Percentiles rank a stretch among this genome's conserved stretches.
Evolutionary conservation across 2,797 vertebrate species (phyloP).

Genomic region (Pipistrellus nathusii): DNA sequence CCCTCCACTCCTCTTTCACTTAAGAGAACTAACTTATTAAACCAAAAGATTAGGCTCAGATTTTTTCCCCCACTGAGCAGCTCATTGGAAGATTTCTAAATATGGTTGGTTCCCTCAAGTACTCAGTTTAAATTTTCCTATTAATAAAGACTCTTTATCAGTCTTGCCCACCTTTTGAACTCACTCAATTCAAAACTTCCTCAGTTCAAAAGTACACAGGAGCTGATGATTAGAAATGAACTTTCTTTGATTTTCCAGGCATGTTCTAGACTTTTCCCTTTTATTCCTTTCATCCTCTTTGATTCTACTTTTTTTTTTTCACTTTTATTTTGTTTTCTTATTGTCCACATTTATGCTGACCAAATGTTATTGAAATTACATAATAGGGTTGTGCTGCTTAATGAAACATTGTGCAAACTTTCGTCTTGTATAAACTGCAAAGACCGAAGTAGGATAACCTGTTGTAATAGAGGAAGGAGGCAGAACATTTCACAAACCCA

Average conservation of each 20-base stretch:
- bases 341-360: not conserved
- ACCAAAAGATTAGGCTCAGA: slow-evolving; percentile 55
- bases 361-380: not conserved
- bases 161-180: slow-evolving; percentile 75
- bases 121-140: slow-evolving; percentile 69
- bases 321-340: not conserved
- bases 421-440: not conserved
- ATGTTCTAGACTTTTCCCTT: not conserved
- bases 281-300: not conserved
- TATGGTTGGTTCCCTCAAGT: slow-evolving; percentile 51
- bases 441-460: not conserved
- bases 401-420: not conserved
- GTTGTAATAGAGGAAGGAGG: not conserved
- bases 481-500: not conserved
- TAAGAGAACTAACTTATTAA: slow-evolving; percentile 55
- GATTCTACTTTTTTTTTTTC: not conserved
- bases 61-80: not conserved
- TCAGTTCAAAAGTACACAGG: slow-evolving; percentile 70
- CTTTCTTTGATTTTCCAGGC: slow-evolving; percentile 42
- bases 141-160: slow-evolving; percentile 66
- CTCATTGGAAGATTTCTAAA: slow-evolving; percentile 62
- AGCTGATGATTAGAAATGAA: slow-evolving; percentile 57
- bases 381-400: not conserved
- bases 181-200: slow-evolving; percentile 62
- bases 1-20: slow-evolving; percentile 11